phyloP scores from a whole-genome alignment of 2,113 vertebrate species.

The Siniperca chuatsi region DNA sequence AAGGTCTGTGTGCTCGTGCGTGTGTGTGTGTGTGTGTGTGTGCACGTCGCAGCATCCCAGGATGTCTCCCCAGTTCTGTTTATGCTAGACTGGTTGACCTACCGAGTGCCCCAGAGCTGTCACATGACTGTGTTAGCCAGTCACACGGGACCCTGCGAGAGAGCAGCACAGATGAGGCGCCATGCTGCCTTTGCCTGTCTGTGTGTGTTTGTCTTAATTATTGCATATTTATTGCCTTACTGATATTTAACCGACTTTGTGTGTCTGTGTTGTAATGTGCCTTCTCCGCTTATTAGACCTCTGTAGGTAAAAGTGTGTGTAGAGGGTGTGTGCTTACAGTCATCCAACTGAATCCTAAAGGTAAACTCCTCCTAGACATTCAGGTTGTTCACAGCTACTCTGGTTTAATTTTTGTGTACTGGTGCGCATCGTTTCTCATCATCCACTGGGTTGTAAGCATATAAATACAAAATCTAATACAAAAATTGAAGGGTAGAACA shows the following conservation, averaged over 20 bases:
- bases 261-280: neutral
- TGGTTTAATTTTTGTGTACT: neutral
- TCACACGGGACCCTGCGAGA: conserved; percentile 46
- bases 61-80: conserved; percentile 50
- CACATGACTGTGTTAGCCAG: conserved; percentile 70
- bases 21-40: neutral
- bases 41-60: conserved; percentile 17
- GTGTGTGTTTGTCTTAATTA: conserved; percentile 53
- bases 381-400: neutral
- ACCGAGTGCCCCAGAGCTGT: conserved; percentile 56
- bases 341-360: neutral
- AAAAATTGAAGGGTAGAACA: neutral
- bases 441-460: neutral
- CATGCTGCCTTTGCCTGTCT: conserved; percentile 48
- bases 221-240: conserved; percentile 1
- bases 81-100: conserved; percentile 74
- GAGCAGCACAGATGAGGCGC: conserved; percentile 62
- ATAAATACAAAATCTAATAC: neutral
- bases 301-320: neutral
- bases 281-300: neutral
- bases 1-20: neutral
- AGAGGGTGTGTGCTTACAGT: neutral
- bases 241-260: neutral
- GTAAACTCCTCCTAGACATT: neutral
- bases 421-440: neutral